These are phyloP conservation scores for Argopecten irradians DNA, from an alignment of 1,140 invertebrate genomes.

Conservation along the genomic window DNA sequence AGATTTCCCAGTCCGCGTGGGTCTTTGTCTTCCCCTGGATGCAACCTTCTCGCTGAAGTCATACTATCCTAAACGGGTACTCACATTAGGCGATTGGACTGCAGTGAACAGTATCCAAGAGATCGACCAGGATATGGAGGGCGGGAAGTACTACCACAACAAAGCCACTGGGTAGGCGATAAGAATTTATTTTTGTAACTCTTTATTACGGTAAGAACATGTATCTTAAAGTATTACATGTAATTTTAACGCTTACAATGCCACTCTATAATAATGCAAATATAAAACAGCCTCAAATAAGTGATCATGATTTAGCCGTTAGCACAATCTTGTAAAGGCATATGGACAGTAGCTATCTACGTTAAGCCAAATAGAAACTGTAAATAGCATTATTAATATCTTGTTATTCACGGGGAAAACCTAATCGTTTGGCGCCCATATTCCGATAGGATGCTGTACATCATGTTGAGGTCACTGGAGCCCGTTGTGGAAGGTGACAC, in stretches of 20 bases:
- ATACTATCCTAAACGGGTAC: background rate
- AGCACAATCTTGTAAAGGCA: too few relatives aligned
- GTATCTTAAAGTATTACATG: too few relatives aligned
- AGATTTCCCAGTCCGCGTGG: constrained; percentile 3
- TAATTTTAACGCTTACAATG: too few relatives aligned
- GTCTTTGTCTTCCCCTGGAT: constrained; percentile 15
- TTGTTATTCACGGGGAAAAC: too few relatives aligned
- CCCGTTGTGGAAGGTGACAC: background rate
- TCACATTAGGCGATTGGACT: background rate
- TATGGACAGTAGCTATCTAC: too few relatives aligned
- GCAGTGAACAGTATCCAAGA: constrained; percentile 9
- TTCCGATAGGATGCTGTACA: background rate
- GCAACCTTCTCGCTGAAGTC: constrained; percentile 19
- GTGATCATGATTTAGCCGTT: too few relatives aligned
- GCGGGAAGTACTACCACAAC: constrained; percentile 27
- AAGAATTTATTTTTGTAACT: too few relatives aligned
- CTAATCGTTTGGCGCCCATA: background rate
- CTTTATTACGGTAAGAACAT: too few relatives aligned
- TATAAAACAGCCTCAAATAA: too few relatives aligned
- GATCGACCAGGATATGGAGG: background rate
- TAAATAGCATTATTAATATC: too few relatives aligned
- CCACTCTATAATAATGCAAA: too few relatives aligned
- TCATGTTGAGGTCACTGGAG: background rate
- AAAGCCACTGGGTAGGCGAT: background rate
- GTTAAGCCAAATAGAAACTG: too few relatives aligned